Evolutionary conservation across 2,797 vertebrate genomes (phyloP).

Genomic region (Peromyscus melanophrys): DNA sequence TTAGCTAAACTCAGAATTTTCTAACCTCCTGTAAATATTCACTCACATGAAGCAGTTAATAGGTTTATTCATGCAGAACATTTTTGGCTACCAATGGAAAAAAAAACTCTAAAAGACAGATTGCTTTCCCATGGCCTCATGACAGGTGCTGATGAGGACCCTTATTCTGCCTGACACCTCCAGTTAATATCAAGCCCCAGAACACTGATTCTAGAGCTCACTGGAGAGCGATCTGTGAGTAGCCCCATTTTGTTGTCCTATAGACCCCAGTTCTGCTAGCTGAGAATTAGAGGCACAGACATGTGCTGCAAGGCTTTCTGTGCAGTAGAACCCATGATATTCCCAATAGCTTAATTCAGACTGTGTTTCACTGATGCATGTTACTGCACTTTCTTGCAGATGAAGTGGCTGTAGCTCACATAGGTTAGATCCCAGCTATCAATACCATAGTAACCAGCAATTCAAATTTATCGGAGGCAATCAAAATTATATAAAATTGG

Average conservation of each 20-base stretch:
- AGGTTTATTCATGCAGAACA: constrained; percentile 89
- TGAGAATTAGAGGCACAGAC: neutral
- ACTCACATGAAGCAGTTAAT: constrained; percentile 88
- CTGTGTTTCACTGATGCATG: neutral
- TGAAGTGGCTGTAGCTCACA: neutral
- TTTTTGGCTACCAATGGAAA: constrained; percentile 86
- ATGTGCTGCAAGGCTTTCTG: neutral
- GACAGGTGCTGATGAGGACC: constrained; percentile 80
- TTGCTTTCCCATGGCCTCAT: constrained; percentile 84
- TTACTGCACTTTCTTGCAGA: neutral
- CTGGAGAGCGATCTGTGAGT: constrained; percentile 43
- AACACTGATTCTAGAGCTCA: constrained; percentile 74
- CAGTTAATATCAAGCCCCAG: constrained; percentile 81
- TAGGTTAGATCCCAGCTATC: neutral
- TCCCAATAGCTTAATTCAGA: neutral
- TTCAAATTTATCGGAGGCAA: neutral
- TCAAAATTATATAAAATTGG: neutral
- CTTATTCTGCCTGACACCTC: constrained; percentile 82
- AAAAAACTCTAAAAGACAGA: constrained; percentile 85
- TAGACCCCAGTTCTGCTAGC: constrained; percentile 44
- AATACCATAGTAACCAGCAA: neutral
- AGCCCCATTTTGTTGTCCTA: constrained; percentile 13
- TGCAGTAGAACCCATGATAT: neutral
- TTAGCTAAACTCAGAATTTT: constrained; percentile 88
- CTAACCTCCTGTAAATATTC: constrained; percentile 87